A percentile compares a stretch with the other conserved stretches of the same genome.
Evolutionary conservation across 2,797 vertebrate genomes (phyloP).

Genomic region (Allobates femoralis): DNA sequence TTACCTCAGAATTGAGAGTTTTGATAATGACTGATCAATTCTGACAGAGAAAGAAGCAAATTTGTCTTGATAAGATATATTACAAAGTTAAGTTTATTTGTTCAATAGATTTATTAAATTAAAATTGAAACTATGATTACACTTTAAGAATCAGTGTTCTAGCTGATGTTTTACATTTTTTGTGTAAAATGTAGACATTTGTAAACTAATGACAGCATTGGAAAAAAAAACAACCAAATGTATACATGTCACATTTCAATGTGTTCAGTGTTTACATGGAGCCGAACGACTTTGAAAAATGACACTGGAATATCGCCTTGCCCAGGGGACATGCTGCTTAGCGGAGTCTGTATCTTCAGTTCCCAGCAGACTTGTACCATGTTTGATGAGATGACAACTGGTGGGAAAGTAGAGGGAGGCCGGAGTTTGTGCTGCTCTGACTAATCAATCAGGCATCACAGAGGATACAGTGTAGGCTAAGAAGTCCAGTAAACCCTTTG

Average conservation of each 20-base stretch:
- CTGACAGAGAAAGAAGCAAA: too few relatives aligned
- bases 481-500: not conserved
- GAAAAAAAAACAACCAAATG: not conserved
- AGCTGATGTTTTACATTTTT: not conserved
- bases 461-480: not conserved
- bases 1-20: too few relatives aligned
- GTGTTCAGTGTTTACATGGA: not conserved
- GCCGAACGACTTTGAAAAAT: not conserved
- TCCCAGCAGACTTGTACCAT: not conserved
- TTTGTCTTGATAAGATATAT: too few relatives aligned
- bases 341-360: not conserved
- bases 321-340: not conserved
- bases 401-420: slow-evolving; percentile 39
- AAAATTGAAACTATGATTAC: too few relatives aligned
- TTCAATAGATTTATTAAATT: too few relatives aligned
- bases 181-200: not conserved
- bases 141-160: too few relatives aligned
- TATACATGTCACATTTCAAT: not conserved
- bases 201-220: not conserved
- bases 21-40: too few relatives aligned
- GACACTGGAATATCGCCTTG: not conserved
- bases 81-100: too few relatives aligned
- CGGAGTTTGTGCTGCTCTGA: not conserved
- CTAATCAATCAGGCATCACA: slow-evolving; percentile 22
- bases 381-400: slow-evolving; percentile 34